phyloP scores from a whole-genome alignment of 2,113 vertebrate species.

The Apteryx owenii region DNA sequence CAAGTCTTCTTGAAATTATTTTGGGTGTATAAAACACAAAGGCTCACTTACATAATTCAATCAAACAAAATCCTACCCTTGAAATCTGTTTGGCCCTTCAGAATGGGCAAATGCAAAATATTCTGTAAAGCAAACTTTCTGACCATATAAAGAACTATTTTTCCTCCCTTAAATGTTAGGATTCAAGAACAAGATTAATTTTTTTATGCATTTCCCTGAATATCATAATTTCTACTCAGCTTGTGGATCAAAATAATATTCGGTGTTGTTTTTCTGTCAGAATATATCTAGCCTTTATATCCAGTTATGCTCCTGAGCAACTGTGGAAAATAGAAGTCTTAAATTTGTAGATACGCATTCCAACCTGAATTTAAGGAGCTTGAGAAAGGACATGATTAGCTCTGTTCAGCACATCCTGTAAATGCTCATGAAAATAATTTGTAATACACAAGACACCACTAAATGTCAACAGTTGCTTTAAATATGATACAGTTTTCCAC shows the following conservation, averaged over 20 bases:
- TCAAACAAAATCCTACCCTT: neutral
- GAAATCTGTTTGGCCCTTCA: neutral
- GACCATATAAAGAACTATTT: neutral
- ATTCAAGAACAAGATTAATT: neutral
- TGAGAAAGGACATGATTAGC: neutral
- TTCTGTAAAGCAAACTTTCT: neutral
- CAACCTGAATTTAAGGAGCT: neutral
- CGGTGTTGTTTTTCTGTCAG: neutral
- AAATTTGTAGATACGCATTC: neutral
- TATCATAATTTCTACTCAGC: neutral
- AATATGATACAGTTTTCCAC: neutral
- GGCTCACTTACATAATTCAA: neutral
- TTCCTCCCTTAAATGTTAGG: neutral
- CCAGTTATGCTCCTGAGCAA: neutral
- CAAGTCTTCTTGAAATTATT: neutral
- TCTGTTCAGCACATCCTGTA: neutral
- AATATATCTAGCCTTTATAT: neutral
- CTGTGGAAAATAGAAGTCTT: neutral
- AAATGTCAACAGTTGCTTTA: neutral
- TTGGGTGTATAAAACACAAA: neutral
- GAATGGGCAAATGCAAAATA: neutral
- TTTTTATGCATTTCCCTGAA: neutral
- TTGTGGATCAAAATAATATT: neutral
- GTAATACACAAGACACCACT: neutral
- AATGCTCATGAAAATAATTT: neutral